These are phyloP conservation scores for Branchellion lobata DNA, from an alignment of 2,888 invertebrate species.

Conservation along the genomic window DNA sequence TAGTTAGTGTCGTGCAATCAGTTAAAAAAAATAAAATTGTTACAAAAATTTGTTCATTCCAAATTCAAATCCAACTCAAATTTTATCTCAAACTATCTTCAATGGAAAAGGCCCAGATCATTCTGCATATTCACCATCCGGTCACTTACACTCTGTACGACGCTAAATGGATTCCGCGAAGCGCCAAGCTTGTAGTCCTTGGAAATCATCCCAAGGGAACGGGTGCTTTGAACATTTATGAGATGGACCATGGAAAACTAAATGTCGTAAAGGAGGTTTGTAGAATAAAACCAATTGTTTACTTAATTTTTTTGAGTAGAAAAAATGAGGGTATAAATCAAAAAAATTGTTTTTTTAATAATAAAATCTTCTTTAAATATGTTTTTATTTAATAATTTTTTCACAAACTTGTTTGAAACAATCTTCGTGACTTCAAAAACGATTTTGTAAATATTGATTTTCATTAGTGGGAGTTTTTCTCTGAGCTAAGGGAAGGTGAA, in stretches of 20 bases:
- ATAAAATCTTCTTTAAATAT: too few species aligned
- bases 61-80: not conserved
- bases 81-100: not conserved
- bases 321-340: too few species aligned
- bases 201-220: conserved; percentile 82
- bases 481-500: too few species aligned
- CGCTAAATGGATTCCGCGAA: conserved; percentile 91
- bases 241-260: conserved; percentile 70
- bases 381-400: too few species aligned
- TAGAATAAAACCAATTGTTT: too few species aligned
- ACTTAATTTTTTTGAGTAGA: too few species aligned
- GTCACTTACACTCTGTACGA: conserved; percentile 85
- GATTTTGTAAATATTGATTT: too few species aligned
- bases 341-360: too few species aligned
- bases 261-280: conserved; percentile 66
- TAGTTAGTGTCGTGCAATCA: not conserved
- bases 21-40: not conserved
- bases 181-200: conserved; percentile 85
- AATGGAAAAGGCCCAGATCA: conserved; percentile 84
- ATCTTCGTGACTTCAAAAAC: too few species aligned
- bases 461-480: too few species aligned
- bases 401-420: too few species aligned
- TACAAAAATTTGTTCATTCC: not conserved
- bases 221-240: conserved; percentile 74
- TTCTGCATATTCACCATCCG: conserved; percentile 79